A percentile compares a stretch with the other conserved stretches of the same genome.
Evolutionary conservation across 2,797 vertebrate genomes (phyloP).

Genomic region (Odontamblyopus lacepedii): DNA sequence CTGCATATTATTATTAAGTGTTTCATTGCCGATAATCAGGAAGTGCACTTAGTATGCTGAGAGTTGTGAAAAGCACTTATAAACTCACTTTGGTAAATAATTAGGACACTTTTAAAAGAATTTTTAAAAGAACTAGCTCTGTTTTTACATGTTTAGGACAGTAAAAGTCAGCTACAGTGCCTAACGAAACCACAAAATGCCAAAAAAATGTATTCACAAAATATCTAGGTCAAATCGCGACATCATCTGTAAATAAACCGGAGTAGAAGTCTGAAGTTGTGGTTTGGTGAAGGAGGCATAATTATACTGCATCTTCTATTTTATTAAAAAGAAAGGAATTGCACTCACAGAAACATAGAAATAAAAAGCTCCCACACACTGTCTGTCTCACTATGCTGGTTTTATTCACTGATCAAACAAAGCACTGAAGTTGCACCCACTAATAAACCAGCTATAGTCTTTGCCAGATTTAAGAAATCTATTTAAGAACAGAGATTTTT

Average conservation of each 20-base stretch:
- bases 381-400: neutral
- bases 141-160: no score
- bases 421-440: conserved; percentile 1
- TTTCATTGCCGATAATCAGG: no score
- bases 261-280: neutral
- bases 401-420: conserved; percentile 6
- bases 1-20: no score
- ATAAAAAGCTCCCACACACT: conserved; percentile 5
- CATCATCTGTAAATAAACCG: neutral
- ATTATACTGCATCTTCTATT: neutral
- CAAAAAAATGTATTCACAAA: no score
- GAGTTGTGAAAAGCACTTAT: no score
- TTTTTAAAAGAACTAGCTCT: no score
- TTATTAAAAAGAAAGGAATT: neutral
- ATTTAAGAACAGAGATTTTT: neutral
- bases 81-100: no score
- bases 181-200: no score
- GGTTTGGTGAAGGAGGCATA: neutral
- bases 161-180: no score
- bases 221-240: neutral
- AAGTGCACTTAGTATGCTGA: no score
- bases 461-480: neutral
- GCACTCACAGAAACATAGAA: neutral
- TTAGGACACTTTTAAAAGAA: no score
- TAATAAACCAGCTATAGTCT: neutral